Base-by-base conservation (phyloP, 2,888 invertebrate genomes). In the Lobophora halterata region DNA sequence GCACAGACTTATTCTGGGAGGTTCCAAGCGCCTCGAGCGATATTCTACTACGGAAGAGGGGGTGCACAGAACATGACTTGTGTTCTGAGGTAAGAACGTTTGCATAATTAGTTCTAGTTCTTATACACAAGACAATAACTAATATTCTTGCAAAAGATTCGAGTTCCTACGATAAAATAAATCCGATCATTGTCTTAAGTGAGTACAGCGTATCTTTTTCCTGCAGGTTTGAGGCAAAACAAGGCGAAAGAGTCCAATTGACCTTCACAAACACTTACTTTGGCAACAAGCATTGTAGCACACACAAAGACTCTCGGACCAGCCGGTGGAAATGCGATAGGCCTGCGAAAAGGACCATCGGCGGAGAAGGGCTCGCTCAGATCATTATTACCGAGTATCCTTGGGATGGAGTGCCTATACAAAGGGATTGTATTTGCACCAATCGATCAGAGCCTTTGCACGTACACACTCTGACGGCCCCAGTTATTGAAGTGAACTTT, bases 41-140 rank as follows among this genome's bases (percentile, higher is more conserved):
- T 95, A 33, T 95, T 95, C 78, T 91, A 94, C 64, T 95, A 93
- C 64, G 95, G 95, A 1, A 88, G 95, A 55, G 95, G 95, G 6
- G 95, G 95, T 1, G 90, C 93, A 9, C 90, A 91, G 64, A 93
- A 94, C 66, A 77, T 95, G 34, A 92, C 91, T 41, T 95, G 95
- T 71, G 89, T 91, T 46, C 90, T 94, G 61, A 90, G 93, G 86
- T 86, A 70, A 30, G 32, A 8, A n/a, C n/a, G n/a, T n/a, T n/a
- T n/a, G n/a, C n/a, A n/a, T n/a, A n/a, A n/a, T n/a, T n/a, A n/a
- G n/a, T n/a, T n/a, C n/a, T n/a, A n/a, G n/a, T n/a, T n/a, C n/a
- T n/a, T n/a, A n/a, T n/a, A n/a, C n/a, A n/a, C n/a, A n/a, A n/a
- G n/a, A n/a, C n/a, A n/a, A n/a, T n/a, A n/a, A n/a, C n/a, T n/a